phyloP scores from a whole-genome alignment of 2,888 invertebrate species.

The Poecilobothrus nobilitatus region DNA sequence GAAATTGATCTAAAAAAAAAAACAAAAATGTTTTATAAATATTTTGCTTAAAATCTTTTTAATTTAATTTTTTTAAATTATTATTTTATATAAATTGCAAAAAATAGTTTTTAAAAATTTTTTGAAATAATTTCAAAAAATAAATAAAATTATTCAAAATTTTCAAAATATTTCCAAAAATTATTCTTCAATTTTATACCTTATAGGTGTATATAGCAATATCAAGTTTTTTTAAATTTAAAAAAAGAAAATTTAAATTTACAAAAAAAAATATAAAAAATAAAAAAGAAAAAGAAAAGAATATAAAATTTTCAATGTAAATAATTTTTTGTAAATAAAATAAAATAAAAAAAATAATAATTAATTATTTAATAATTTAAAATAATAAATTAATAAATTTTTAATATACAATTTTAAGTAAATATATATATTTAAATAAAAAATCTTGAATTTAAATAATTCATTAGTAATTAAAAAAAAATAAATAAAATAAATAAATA shows the following conservation, averaged over 20 bases:
- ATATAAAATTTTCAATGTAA: slow-evolving; percentile 10
- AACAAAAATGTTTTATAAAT: no score
- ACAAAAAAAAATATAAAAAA: slow-evolving; percentile 23
- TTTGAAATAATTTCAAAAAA: background rate
- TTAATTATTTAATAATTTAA: slow-evolving; percentile 21
- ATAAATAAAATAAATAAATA: slow-evolving; percentile 11
- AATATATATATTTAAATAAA: slow-evolving; percentile 14
- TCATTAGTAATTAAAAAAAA: background rate
- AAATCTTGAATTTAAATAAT: background rate
- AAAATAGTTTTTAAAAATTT: background rate
- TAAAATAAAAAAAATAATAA: background rate
- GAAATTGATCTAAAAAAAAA: no score
- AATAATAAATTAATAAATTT: slow-evolving; percentile 11
- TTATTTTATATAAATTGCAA: no score
- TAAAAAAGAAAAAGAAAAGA: slow-evolving; percentile 25
- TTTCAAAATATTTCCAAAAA: background rate
- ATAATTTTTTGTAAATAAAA: slow-evolving; percentile 8
- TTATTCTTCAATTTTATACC: background rate
- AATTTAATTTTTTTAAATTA: no score
- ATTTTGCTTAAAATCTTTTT: no score
- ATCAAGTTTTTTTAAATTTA: slow-evolving; percentile 13
- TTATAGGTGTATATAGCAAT: background rate
- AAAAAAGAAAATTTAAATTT: slow-evolving; percentile 18
- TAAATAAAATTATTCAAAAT: no score
- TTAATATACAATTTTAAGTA: slow-evolving; percentile 7